phyloP scores from a whole-genome alignment of 2,113 vertebrate genomes.

The Macquaria ambigua region DNA sequence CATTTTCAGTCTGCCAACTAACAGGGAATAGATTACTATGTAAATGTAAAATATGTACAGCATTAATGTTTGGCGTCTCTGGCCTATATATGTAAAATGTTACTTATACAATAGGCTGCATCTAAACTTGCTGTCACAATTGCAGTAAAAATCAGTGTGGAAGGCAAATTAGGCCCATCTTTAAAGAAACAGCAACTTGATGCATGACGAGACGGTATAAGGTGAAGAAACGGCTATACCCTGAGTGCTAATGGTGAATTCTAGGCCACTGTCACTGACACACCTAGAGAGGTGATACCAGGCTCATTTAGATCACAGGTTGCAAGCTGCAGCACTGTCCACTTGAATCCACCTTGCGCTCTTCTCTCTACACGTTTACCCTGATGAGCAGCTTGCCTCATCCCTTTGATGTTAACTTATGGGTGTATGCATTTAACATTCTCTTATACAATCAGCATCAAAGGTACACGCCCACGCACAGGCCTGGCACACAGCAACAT shows the following conservation, averaged over 20 bases:
- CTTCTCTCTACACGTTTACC: background rate
- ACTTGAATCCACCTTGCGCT: conserved; percentile 15
- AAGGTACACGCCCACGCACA: conserved; percentile 52
- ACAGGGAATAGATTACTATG: background rate
- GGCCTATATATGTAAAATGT: background rate
- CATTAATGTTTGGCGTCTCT: background rate
- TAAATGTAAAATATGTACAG: background rate
- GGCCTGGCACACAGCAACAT: conserved; percentile 49
- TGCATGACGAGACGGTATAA: background rate
- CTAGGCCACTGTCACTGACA: conserved; percentile 30
- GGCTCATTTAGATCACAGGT: conserved; percentile 37
- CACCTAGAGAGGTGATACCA: conserved; percentile 45
- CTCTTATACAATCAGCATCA: conserved; percentile 68
- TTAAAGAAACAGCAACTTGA: background rate
- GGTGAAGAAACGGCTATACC: background rate
- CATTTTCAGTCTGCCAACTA: background rate
- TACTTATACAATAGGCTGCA: background rate
- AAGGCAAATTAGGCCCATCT: background rate
- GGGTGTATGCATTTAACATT: conserved; percentile 56
- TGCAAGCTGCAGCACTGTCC: conserved; percentile 22
- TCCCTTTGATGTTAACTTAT: conserved; percentile 53
- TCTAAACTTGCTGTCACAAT: background rate
- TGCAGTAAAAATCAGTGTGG: background rate
- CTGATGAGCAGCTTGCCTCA: conserved; percentile 30
- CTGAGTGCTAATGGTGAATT: conserved; percentile 36